Base-by-base conservation (phyloP, 2,113 vertebrate genomes). In the Epinephelus cyanopodus region DNA sequence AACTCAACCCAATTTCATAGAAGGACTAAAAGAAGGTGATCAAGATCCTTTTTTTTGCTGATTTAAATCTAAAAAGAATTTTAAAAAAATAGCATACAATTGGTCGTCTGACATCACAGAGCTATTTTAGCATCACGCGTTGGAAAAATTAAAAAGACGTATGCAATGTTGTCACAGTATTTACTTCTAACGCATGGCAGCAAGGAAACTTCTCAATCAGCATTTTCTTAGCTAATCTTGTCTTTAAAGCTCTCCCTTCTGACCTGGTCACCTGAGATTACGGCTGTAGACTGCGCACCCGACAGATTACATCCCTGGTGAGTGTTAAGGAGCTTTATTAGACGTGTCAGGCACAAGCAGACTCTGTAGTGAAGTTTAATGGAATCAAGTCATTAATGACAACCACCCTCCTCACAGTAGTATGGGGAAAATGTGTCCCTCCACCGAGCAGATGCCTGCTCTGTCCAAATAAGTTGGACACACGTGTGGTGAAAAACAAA, bases 181-280 rank as follows among this genome's bases (percentile, higher is more conserved):
- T 89, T 90, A 83, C 88, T 64, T 85, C 57, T 77, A 87, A 66
- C 48, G 84, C 77, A 75, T 58, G 76, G 73, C 73, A 77, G 79
- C 70, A 33, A 62, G 79, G 81, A 89, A 87, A 89, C 86, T 75
- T 83, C 63, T 71, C 52, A 27, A 45, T 94, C 92, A 93, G 93
- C 92, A 56, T 81, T 89, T 92, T 88, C 60, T 62, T 1, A 1
- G 82, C 33, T 95, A 93, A 96, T 95, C 94, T 92, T 79, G 63
- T 53, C 77, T 74, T 52, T 79, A 75, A 73, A 83, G 86, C 72
- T 39, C 82, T 82, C 81, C 86, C 76, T 45, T 53, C 74, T 79
- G 81, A 90, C 91, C 90, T 78, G 90, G 88, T 93, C 90, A 89
- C 83, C 83, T 89, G 83, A 86, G 92, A 93, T 94, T 94, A 93